Evolutionary conservation across 2,113 vertebrate genomes (phyloP).

Genomic region (Neodontobutis hainanensis): DNA sequence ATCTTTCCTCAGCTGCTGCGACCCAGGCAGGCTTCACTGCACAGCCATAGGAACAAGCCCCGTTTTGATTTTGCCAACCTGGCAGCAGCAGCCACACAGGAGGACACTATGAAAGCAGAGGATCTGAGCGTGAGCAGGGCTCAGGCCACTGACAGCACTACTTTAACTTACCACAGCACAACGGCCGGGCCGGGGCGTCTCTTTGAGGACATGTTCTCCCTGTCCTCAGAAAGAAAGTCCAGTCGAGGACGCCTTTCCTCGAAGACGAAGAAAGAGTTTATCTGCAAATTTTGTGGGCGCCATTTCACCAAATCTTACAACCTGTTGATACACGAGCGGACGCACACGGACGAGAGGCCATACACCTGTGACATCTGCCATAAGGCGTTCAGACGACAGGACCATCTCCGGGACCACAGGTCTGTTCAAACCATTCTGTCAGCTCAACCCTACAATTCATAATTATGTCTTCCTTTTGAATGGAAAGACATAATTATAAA

Average conservation of each 20-base stretch:
- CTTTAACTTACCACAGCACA: slow-evolving; percentile 52
- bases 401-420: slow-evolving; percentile 98
- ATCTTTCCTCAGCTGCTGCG: slow-evolving; percentile 92
- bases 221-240: slow-evolving; percentile 92
- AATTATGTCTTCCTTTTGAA: no score
- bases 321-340: slow-evolving; percentile 96
- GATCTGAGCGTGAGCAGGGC: slow-evolving; percentile 77
- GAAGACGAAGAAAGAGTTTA: slow-evolving; percentile 99
- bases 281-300: slow-evolving; percentile 98
- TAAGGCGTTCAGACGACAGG: slow-evolving; percentile 98
- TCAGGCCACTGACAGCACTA: slow-evolving; percentile 11
- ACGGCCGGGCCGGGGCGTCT: slow-evolving; percentile 82
- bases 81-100: slow-evolving; percentile 93
- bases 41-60: slow-evolving; percentile 87
- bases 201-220: slow-evolving; percentile 88
- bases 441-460: neutral
- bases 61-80: slow-evolving; percentile 98
- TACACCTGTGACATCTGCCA: slow-evolving; percentile 99
- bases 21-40: slow-evolving; percentile 80
- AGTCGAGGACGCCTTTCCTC: slow-evolving; percentile 91
- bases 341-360: slow-evolving; percentile 95
- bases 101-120: slow-evolving; percentile 90
- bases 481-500: no score
- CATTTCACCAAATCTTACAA: slow-evolving; percentile 99
- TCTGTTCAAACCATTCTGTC: slow-evolving; percentile 42